A percentile compares a stretch with the other conserved stretches of the same genome.
phyloP scores from a whole-genome alignment of 2,888 invertebrate species.

The Trissoscelio sp. region DNA sequence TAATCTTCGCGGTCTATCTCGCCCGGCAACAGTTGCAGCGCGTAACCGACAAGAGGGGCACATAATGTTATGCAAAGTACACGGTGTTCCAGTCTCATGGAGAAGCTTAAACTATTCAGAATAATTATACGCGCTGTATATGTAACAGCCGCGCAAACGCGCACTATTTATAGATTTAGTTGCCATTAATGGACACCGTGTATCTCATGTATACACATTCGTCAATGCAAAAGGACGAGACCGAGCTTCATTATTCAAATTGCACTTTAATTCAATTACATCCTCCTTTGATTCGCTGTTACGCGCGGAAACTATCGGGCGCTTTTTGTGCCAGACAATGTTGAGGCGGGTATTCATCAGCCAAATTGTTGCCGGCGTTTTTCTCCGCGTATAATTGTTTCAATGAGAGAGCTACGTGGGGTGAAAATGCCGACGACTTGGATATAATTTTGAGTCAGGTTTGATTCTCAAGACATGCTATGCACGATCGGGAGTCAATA shows the following conservation, averaged over 20 bases:
- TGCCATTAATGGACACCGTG: constrained; percentile 67
- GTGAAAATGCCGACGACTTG: neutral
- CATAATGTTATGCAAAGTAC: constrained; percentile 74
- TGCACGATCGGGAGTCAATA: neutral
- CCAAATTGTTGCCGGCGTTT: constrained; percentile 28
- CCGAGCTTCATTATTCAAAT: constrained; percentile 58
- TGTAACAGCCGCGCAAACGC: constrained; percentile 59
- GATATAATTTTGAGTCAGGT: constrained; percentile 37
- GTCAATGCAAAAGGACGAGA: constrained; percentile 47
- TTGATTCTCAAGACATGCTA: too few relatives aligned
- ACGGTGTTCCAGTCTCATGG: constrained; percentile 72
- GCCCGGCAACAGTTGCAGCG: constrained; percentile 69
- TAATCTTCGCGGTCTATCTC: constrained; percentile 71
- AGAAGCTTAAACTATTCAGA: constrained; percentile 72
- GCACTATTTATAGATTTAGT: constrained; percentile 71
- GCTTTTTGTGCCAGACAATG: constrained; percentile 4
- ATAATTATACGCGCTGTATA: constrained; percentile 70
- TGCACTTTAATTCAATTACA: constrained; percentile 65
- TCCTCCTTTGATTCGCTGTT: constrained; percentile 41
- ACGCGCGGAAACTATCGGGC: constrained; percentile 20
- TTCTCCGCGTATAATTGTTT: constrained; percentile 29
- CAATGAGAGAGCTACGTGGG: constrained; percentile 11
- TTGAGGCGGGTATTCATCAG: constrained; percentile 37
- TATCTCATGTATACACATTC: constrained; percentile 44
- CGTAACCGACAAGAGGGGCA: constrained; percentile 71